A percentile compares a stretch with the other conserved stretches of the same genome.
phyloP scores from a whole-genome alignment of 2,113 vertebrate genomes.

The Manacus vitellinus region DNA sequence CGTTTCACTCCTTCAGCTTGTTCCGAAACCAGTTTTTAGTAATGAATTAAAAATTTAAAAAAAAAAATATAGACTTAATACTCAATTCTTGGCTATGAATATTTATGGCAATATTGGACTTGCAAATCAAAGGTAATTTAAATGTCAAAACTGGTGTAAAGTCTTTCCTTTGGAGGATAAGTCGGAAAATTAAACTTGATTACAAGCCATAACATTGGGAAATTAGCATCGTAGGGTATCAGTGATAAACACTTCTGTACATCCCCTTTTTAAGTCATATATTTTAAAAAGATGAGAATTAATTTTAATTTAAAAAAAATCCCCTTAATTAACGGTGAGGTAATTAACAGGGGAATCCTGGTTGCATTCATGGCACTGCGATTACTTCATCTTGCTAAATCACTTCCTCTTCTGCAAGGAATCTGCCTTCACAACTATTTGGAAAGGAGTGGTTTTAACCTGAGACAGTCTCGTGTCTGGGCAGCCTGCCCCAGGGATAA shows the following conservation, averaged over 20 bases:
- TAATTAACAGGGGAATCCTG: constrained; percentile 15
- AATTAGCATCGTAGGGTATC: constrained; percentile 20
- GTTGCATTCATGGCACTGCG: not conserved
- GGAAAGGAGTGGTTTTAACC: not conserved
- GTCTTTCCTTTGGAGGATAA: constrained; percentile 30
- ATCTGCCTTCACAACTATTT: not conserved
- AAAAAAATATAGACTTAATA: not conserved
- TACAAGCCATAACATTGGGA: constrained; percentile 12
- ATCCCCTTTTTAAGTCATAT: not conserved
- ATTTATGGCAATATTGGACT: constrained; percentile 57
- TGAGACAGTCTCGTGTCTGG: not conserved
- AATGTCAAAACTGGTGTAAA: constrained; percentile 47
- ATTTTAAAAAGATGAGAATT: not conserved
- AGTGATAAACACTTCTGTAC: not conserved
- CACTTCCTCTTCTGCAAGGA: not conserved
- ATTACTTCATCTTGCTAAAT: not conserved
- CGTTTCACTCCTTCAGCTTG: not conserved
- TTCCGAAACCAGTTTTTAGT: not conserved
- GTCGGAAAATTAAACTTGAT: constrained; percentile 60
- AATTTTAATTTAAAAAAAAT: not conserved
- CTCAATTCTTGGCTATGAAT: constrained; percentile 27
- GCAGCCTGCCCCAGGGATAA: not conserved
- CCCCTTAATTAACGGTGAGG: not conserved
- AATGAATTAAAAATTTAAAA: not conserved
- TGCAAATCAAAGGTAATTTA: constrained; percentile 66